Base-by-base conservation (phyloP, 2,888 invertebrate species). In the Empis livida region DNA sequence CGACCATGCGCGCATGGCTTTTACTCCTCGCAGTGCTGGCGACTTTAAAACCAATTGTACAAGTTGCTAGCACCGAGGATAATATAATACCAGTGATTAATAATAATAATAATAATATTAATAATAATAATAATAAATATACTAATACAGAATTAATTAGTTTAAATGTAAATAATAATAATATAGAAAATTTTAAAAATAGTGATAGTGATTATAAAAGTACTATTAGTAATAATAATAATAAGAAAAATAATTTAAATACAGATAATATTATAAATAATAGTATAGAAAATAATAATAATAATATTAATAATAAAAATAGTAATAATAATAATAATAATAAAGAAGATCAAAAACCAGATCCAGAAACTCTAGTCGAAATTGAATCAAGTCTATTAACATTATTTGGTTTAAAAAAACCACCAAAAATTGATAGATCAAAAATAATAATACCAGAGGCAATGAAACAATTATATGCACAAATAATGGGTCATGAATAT, bases 391-490 rank as follows among this genome's bases (percentile, higher is more conserved):
- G 67, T 58, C 59, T 70, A 31, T 57, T 70, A 41, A 63, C 68
- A 53, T 57, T 70, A 54, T 67, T 70, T 59, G 67, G 67, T 52
- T 64, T 70, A 61, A 64, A 66, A 57, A 61, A 64, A 58, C 63
- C 67, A 51, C 70, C 70, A 49, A 70, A 67, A 60, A 67, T 68
- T 51, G 70, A 70, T 61, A 63, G 67, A 53, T 63, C 67, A 42
- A 70, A 70, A 61, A 64, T 70, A 51, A 55, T 70, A 31, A 69
- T 93, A 63, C 92, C 92, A 51, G 80, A 82, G 60, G 84, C 84
- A 57, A 79, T 93, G 78, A 77, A 82, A 66, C 76, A 85, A 63
- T 73, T 93, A 53, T 92, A 92, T 73, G 71, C 75, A 52, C 72
- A 73, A 57, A 81, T 83, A 56, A 77, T 74, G 68, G 78, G 76